phyloP scores from a whole-genome alignment of 2,888 invertebrate species.

The Chaetogeoica ovagalla region DNA sequence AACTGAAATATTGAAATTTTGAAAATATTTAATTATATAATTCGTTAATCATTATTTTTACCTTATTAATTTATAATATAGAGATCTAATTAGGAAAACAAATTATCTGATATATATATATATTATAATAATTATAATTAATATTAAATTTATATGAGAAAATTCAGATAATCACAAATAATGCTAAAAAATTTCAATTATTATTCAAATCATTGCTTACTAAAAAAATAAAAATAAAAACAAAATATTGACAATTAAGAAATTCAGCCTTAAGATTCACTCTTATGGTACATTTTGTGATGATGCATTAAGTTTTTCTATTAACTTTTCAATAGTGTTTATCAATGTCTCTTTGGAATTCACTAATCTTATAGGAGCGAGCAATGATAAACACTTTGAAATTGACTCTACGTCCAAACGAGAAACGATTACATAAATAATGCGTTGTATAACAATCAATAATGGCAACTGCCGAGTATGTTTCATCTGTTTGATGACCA shows the following conservation, averaged over 20 bases:
- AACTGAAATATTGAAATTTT: not conserved
- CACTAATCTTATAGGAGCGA: not conserved
- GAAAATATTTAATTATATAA: not conserved
- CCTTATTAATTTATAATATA: slow-evolving; percentile 12
- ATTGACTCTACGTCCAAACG: not conserved
- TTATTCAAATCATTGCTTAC: not conserved
- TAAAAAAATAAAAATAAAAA: not conserved
- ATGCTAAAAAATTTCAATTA: not conserved
- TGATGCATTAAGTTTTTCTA: not conserved
- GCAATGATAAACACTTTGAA: not conserved
- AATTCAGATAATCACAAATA: not conserved
- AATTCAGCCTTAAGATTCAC: not conserved
- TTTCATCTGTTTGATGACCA: slow-evolving; percentile 5
- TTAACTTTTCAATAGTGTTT: not conserved
- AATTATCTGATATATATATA: not conserved
- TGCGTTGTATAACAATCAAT: slow-evolving; percentile 7
- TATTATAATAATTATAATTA: slow-evolving; percentile 9
- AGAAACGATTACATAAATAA: not conserved
- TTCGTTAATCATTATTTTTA: slow-evolving; percentile 1
- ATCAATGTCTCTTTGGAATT: not conserved
- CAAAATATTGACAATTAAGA: not conserved
- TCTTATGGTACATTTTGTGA: not conserved
- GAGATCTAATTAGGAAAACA: slow-evolving; percentile 42
- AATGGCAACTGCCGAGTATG: slow-evolving; percentile 8
- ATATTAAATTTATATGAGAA: not conserved